phyloP scores from a whole-genome alignment of 2,888 invertebrate species.

The Trissoscelio sp. region DNA sequence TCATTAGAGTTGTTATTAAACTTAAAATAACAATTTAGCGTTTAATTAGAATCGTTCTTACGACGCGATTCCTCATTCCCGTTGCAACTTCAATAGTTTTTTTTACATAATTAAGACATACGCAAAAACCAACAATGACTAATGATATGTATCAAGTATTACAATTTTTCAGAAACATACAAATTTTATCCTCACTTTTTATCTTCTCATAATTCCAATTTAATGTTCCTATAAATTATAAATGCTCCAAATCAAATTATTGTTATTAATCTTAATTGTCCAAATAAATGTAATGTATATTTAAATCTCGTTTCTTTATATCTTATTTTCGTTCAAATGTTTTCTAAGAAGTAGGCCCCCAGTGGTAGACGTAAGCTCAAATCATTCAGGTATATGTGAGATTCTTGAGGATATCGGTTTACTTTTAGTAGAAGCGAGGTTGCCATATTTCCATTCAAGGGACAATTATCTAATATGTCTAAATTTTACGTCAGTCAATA shows the following conservation, averaged over 20 bases:
- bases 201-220: background rate
- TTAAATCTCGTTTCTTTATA: background rate
- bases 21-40: constrained; percentile 81
- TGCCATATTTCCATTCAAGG: constrained; percentile 76
- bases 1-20: constrained; percentile 82
- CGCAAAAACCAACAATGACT: constrained; percentile 14
- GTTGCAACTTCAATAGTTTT: constrained; percentile 26
- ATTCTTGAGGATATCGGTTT: constrained; percentile 77
- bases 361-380: constrained; percentile 65
- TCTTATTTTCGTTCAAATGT: constrained; percentile 30
- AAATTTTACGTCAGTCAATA: too few relatives aligned
- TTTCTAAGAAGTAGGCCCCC: constrained; percentile 25
- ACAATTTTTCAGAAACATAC: background rate
- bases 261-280: background rate
- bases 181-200: background rate
- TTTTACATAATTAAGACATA: constrained; percentile 19
- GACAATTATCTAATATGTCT: too few relatives aligned
- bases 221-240: too few relatives aligned
- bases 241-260: too few relatives aligned
- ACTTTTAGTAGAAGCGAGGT: constrained; percentile 77
- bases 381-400: constrained; percentile 73
- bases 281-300: background rate
- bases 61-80: constrained; percentile 48
- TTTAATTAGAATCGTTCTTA: constrained; percentile 80
- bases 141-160: constrained; percentile 1